A percentile compares a stretch with the other conserved stretches of the same genome.
Conservation (phyloP, 2,113 vertebrate species). For the Xiphorhynchus elegans region DNA sequence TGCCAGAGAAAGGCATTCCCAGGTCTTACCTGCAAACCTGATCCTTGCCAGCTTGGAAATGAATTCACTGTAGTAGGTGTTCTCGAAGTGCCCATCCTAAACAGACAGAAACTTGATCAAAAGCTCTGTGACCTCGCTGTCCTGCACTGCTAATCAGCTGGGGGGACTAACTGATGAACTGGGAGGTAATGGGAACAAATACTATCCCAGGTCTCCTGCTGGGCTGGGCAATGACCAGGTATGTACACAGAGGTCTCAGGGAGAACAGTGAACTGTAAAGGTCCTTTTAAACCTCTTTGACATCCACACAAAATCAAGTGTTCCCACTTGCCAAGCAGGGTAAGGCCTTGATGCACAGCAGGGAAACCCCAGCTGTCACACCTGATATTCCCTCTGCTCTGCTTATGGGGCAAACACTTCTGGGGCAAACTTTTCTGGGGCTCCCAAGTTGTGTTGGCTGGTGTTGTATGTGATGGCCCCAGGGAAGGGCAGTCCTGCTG, state of each 20-base stretch:
- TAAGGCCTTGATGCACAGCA: background rate
- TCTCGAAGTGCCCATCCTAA: slow-evolving; percentile 87
- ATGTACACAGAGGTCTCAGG: rapidly evolving
- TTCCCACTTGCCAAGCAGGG: background rate
- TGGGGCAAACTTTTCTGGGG: background rate
- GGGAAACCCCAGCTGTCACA: background rate
- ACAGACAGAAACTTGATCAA: background rate
- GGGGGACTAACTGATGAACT: background rate
- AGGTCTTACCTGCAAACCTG: slow-evolving; percentile 81
- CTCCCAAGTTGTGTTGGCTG: background rate
- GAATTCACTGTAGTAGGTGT: slow-evolving; percentile 90
- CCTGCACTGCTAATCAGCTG: background rate
- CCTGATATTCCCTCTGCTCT: background rate
- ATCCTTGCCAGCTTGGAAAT: slow-evolving; percentile 82
- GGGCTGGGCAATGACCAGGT: background rate
- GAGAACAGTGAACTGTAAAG: background rate
- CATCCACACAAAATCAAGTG: background rate
- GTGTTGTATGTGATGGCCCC: background rate
- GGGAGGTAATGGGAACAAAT: background rate
- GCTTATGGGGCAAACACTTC: no score
- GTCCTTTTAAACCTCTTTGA: background rate
- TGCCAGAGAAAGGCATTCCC: background rate
- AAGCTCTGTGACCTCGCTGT: background rate
- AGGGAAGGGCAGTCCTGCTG: background rate
- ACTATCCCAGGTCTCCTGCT: background rate